Evolutionary conservation across 2,113 vertebrate genomes (phyloP), one percentile per base, ranked within the genome.

Genomic region (Anser cygnoides): DNA sequence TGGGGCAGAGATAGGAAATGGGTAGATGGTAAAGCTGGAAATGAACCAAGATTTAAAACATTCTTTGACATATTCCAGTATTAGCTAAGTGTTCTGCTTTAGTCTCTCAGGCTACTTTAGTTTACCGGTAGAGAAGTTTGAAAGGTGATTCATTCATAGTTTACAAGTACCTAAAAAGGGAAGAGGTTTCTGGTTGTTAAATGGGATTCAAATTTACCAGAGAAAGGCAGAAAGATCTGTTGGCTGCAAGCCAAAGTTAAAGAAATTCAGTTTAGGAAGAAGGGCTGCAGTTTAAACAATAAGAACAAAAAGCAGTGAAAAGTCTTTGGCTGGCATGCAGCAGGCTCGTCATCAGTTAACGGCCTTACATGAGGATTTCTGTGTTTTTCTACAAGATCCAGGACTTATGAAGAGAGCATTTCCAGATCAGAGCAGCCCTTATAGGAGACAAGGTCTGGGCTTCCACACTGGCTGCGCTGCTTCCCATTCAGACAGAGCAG

Each of bases 91-190:
- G 49, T 23, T 26, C 63, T 88, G 73, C 79, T 77, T 81, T n/a
- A 70, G 76, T 71, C 65, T 67, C 68, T 87, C 35, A 9, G 75
- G 68, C 79, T 86, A 23, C 81, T 77, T 89, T 19, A 65, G 50
- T 92, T 96, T 92, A 78, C 73, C 93, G 59, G 61, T 93, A 49
- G 57, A 84, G 58, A 52, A 90, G 70, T 83, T 54, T 96, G 90
- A 93, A 88, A 96, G 85, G 90, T 93, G 95, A 92, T 92, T 93
- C 68, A n/a, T 50, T 78, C 79, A 68, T 49, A 63, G 83, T 92
- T 92, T 94, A 52, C 46, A 93, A 57, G 83, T 75, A 78, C 93
- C 92, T 94, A 93, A 95, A 97, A 96, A 94, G 92, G 94, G 55
- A 93, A 96, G 65, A 71, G 73, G 49, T 89, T 94, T 97, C 90